Base-by-base conservation (phyloP, 2,113 vertebrate species). In the Micromys minutus region DNA sequence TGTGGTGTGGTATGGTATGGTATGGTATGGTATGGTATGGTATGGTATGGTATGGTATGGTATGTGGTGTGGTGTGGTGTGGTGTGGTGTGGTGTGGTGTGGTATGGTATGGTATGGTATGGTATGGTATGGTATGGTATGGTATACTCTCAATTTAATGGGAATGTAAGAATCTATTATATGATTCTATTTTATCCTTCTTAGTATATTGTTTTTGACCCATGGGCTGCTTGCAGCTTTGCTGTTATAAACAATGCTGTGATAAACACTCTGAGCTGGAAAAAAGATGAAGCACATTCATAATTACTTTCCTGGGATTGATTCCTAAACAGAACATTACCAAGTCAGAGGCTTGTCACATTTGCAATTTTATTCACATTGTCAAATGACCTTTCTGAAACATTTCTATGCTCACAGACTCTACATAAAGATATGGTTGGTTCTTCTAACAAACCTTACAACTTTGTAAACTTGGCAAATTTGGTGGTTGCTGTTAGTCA, bases 321-420 rank as follows among this genome's bases (percentile, higher is more conserved):
- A 69, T 67, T 90, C 67, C 29, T 74, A 72, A 52, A 87, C 65
- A 89, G 8, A 10, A 5, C 26, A 88, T 29, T 52, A 72, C 5
- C 55, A 39, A 16, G 45, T 74, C n/a, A 95, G 84, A 96, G 31
- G 55, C 24, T 31, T 84, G 59, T 79, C 26, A 76, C 16, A 21
- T 74, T 89, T 72, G 12, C 59, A 67, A 6, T 74, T 42, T 16
- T 55, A 67, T 77, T 26, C 21, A 22, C 21, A 22, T 39, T 84
- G 39, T 1, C n/a, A 71, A 93, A 50, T 76, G 50, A 76, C 71
- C 72, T 91, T 89, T 79, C 77, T 87, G n/a, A 89, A 75, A 92
- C 3, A 75, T 76, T 71, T 80, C 34, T 47, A n/a, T 59, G n/a
- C 39, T 63, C 36, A 57, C n/a, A 81, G 42, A 39, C 65, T 63